These are phyloP conservation scores for Halictus rubicundus DNA, from an alignment of 1,140 invertebrate genomes.

Conservation along the genomic window DNA sequence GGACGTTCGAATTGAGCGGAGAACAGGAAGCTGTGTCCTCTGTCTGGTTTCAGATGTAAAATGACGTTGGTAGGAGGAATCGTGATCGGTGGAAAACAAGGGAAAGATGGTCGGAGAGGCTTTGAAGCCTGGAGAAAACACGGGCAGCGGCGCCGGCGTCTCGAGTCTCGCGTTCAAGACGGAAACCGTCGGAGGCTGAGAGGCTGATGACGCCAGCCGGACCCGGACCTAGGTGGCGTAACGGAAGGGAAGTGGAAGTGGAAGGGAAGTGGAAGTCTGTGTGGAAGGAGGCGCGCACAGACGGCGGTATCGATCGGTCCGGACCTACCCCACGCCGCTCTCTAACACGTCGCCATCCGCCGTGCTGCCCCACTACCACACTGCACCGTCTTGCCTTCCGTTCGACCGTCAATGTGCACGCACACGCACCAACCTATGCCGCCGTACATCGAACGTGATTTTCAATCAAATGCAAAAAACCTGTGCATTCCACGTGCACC, in stretches of 20 bases:
- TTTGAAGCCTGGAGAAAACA: not conserved
- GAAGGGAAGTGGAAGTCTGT: conserved; percentile 71
- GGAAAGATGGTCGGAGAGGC: no score
- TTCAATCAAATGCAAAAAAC: no score
- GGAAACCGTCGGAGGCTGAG: conserved; percentile 56
- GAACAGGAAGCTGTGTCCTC: no score
- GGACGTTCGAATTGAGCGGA: no score
- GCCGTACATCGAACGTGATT: no score
- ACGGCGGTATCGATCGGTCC: conserved; percentile 78
- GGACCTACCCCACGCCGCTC: conserved; percentile 76
- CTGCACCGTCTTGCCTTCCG: conserved; percentile 63
- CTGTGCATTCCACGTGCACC: no score
- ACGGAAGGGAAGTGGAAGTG: conserved; percentile 72
- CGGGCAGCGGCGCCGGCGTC: not conserved
- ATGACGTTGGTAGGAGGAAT: no score
- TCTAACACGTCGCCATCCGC: conserved; percentile 61
- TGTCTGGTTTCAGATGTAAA: no score
- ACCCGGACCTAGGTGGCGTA: conserved; percentile 75
- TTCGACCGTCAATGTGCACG: conserved; percentile 37
- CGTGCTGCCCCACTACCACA: conserved; percentile 65
- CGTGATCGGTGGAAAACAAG: no score
- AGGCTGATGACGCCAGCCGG: conserved; percentile 67
- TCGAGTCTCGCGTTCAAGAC: conserved; percentile 52
- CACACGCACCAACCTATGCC: not conserved
- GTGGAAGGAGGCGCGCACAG: conserved; percentile 71